Evolutionary conservation across 2,797 vertebrate genomes (phyloP), one percentile per base, ranked within the genome.

Genomic region (Mormyrus proboscirostris): DNA sequence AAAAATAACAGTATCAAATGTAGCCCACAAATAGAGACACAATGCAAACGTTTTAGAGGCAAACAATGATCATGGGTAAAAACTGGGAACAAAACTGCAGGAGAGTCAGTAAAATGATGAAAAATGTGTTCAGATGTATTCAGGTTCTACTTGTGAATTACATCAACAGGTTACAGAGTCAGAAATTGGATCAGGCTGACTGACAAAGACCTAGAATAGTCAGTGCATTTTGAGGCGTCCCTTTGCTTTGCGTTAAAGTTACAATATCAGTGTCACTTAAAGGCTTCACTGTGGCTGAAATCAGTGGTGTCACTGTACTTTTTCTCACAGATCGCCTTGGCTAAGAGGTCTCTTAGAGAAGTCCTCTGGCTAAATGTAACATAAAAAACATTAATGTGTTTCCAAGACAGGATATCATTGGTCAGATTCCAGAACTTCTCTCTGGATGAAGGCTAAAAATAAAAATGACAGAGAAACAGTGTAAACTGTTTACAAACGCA

Each of bases 261-360:
- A 76, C 69, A 76, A 76, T 76, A 76, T 76, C 69, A 41, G 33
- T 76, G 69, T 76, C 69, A 76, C 69, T 76, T 76, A 76, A 76
- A 38, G 69, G 33, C 69, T 76, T 76, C 69, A 76, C 69, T 76
- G 69, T 38, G 33, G 69, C 69, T 76, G 33, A 76, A 76, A 76
- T 76, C 69, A 76, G 33, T 76, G 69, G 69, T 76, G 69, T 38
- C 69, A 76, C 33, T 76, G 69, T 76, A 14, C 69, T 41, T 76
- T 76, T 76, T 76, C 69, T 76, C 69, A 76, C 69, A 41, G 69
- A 38, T 76, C 33, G 76, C 76, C 76, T 82, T 47, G 41, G 76
- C 38, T 82, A 82, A 44, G 41, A 82, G 76, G 6, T 82, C 76
- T 82, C 38, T 82, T 47, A 82, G 76, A 44, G 47, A 82, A 44